Percentiles rank a stretch among this genome's conserved stretches.
phyloP scores from a whole-genome alignment of 2,797 vertebrate genomes.

The Sebastes iracundus region DNA sequence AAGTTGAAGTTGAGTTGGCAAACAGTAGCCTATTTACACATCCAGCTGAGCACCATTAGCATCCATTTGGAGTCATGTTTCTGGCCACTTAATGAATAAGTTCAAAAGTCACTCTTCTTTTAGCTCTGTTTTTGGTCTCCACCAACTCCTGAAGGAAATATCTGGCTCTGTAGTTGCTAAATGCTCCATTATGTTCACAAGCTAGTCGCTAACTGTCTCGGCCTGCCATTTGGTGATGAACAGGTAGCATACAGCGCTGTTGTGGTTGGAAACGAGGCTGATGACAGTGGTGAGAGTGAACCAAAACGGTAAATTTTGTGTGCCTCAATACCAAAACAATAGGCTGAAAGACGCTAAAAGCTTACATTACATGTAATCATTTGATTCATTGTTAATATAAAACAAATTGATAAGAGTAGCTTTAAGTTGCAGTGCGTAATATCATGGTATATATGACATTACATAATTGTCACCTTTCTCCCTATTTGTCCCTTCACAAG shows the following conservation, averaged over 20 bases:
- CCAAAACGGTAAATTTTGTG: not conserved
- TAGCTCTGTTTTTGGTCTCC: constrained; percentile 19
- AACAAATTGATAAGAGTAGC: not conserved
- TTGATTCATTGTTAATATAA: not conserved
- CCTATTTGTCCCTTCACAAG: not conserved
- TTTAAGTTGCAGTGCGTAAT: not conserved
- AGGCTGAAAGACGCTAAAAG: not conserved
- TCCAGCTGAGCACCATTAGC: not conserved
- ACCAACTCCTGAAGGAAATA: not conserved
- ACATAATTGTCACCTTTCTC: not conserved
- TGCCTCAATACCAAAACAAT: not conserved
- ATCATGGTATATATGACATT: not conserved
- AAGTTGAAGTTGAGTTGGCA: too few relatives aligned
- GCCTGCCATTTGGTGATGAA: not conserved
- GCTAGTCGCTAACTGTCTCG: not conserved
- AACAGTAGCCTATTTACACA: not conserved
- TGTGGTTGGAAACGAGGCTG: not conserved
- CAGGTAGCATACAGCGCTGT: not conserved
- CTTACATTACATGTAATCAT: not conserved
- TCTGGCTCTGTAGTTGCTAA: not conserved
- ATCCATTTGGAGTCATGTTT: not conserved
- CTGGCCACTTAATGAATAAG: not conserved
- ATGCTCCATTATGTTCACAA: not conserved
- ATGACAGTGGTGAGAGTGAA: not conserved
- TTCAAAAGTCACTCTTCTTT: not conserved